These are phyloP conservation scores for Oryzias sinensis DNA, from an alignment of 2,797 vertebrate species.

Conservation along the genomic window DNA sequence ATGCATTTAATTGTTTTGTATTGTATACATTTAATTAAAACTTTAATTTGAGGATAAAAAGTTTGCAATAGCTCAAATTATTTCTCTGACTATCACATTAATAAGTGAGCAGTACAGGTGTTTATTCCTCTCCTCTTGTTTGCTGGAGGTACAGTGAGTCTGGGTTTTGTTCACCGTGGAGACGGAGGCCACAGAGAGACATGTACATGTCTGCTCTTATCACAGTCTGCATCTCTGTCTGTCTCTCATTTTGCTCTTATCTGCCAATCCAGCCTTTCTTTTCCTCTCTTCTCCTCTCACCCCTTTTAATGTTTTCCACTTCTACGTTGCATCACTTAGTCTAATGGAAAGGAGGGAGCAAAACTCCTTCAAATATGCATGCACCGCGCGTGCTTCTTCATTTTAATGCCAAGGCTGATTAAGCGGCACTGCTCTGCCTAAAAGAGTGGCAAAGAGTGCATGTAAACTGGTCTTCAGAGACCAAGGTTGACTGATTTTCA, in stretches of 20 bases:
- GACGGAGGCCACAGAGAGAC: constrained; percentile 48
- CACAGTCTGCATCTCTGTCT: constrained; percentile 47
- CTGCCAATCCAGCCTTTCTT: constrained; percentile 38
- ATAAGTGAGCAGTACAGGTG: not conserved
- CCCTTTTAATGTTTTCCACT: constrained; percentile 12
- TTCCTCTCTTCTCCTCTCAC: constrained; percentile 12
- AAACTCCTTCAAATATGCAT: constrained; percentile 3
- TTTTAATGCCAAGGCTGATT: constrained; percentile 41
- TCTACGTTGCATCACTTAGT: constrained; percentile 11
- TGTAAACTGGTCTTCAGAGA: constrained; percentile 45
- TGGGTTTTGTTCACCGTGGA: constrained; percentile 35
- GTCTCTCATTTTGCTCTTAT: constrained; percentile 34
- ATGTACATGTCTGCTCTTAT: constrained; percentile 62
- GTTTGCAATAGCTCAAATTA: too few species aligned
- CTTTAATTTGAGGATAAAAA: too few species aligned
- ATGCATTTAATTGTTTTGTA: too few species aligned
- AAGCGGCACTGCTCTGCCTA: constrained; percentile 19
- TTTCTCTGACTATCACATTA: not conserved
- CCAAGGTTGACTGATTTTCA: constrained; percentile 48
- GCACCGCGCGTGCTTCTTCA: constrained; percentile 22
- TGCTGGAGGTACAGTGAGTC: constrained; percentile 20
- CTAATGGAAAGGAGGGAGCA: constrained; percentile 2
- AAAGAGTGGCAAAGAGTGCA: constrained; percentile 25
- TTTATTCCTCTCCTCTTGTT: constrained; percentile 16
- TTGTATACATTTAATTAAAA: too few species aligned